Evolutionary conservation across 2,113 vertebrate genomes (phyloP).

Genomic region (Sapayoa aenigma): DNA sequence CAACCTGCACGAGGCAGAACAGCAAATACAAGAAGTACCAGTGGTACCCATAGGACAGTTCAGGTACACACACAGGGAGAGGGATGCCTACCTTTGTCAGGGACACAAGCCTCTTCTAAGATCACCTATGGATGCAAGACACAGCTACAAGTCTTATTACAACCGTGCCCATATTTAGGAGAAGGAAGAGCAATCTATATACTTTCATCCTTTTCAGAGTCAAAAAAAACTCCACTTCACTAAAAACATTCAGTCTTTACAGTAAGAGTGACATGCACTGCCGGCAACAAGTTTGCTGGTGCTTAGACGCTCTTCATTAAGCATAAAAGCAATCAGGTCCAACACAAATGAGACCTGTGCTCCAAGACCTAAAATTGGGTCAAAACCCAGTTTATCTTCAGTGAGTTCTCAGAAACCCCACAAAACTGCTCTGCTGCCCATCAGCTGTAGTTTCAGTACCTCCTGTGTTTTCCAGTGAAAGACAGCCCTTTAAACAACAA

Average conservation of each 20-base stretch:
- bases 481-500: not conserved
- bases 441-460: not conserved
- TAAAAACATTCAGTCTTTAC: not conserved
- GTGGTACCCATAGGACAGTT: not conserved
- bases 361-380: not conserved
- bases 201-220: not conserved
- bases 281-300: not conserved
- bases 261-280: rapidly evolving
- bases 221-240: not conserved
- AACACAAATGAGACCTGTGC: not conserved
- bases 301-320: not conserved
- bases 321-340: not conserved
- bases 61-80: not conserved
- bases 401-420: not conserved
- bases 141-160: not conserved
- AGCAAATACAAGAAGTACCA: not conserved
- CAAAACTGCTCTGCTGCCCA: not conserved
- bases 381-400: not conserved
- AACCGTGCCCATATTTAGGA: not conserved
- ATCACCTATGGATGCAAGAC: not conserved
- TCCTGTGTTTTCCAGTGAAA: not conserved
- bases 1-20: not conserved
- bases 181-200: not conserved
- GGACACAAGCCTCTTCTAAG: not conserved
- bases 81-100: not conserved